Evolutionary conservation across 2,113 vertebrate genomes (phyloP), one percentile per base, ranked within the genome.

Genomic region (Sinocyclocheilus anshuiensis): DNA sequence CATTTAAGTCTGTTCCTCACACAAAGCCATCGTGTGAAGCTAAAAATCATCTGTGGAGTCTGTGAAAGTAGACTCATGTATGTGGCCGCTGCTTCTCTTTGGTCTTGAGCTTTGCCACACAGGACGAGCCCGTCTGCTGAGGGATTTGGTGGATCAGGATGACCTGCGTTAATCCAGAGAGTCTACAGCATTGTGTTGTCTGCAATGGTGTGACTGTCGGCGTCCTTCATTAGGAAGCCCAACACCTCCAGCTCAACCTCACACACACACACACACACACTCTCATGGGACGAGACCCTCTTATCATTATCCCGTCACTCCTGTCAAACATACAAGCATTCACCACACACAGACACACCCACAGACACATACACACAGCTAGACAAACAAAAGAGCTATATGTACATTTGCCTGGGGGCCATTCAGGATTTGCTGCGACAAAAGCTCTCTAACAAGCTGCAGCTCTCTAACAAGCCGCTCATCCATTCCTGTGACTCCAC

Each of bases 91-190:
- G 67, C 29, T 48, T 48, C 72, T 12, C 33, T 63, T 4, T 24
- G 59, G 36, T 45, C 13, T 4, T 13, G 36, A 42, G 67, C 13
- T 48, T 81, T 20, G 59, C 79, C 81, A 55, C 65, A 83, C 81
- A 83, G 20, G 26, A 83, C 15, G 42, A 10, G 18, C n/a, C 61
- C 15, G 39, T 50, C 80, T 53, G 81, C 81, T 48, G 77, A 20
- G 74, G 89, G 89, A 92, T 93, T 93, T 92, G 78, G 81, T 1
- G 29, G 50, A 72, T 55, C 33, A 84, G 48, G 29, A 74, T 74
- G 65, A 59, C 67, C 81, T 39, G 18, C 1, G 13, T 22, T 84
- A 84, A 84, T 84, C 82, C 82, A 10, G 42, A 71, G 45, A 71
- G 81, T 83, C 50, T 67, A 42, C 82, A 42, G 69, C 50, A 74